Conservation (phyloP, 2,797 vertebrate species). For the Geotrypetes seraphini region DNA sequence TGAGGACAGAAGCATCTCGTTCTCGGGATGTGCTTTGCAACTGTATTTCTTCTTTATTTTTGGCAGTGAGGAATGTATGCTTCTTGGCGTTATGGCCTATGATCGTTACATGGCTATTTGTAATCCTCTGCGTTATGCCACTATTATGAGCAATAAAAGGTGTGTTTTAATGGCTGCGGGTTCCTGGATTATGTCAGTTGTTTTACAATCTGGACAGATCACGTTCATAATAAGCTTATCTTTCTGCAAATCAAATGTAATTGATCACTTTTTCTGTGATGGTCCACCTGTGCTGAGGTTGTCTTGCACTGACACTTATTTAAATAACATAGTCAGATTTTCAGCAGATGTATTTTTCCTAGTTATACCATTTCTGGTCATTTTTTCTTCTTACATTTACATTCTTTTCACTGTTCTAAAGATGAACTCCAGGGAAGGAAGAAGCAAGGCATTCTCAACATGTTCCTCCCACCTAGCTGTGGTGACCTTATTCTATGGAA, state of each 20-base stretch:
- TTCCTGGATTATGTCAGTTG: neutral
- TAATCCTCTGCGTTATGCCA: neutral
- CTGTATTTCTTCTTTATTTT: no score
- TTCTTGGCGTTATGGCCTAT: no score
- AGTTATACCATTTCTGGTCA: neutral
- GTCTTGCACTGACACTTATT: neutral
- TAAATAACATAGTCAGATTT: neutral
- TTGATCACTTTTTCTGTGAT: neutral
- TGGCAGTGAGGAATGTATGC: no score
- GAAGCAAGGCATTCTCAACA: no score
- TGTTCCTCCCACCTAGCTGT: no score
- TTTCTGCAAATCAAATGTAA: neutral
- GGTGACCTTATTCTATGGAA: no score
- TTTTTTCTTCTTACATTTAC: neutral
- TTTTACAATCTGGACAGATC: neutral
- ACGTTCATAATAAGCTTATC: neutral
- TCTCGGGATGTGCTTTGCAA: neutral
- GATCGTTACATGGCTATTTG: no score
- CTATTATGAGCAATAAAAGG: neutral
- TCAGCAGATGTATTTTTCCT: neutral
- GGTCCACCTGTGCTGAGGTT: neutral
- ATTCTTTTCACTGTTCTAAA: neutral
- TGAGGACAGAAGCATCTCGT: neutral
- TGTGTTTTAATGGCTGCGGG: neutral
- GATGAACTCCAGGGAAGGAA: no score